phyloP scores from a whole-genome alignment of 2,888 invertebrate genomes.

The Epinotia brunnichana region DNA sequence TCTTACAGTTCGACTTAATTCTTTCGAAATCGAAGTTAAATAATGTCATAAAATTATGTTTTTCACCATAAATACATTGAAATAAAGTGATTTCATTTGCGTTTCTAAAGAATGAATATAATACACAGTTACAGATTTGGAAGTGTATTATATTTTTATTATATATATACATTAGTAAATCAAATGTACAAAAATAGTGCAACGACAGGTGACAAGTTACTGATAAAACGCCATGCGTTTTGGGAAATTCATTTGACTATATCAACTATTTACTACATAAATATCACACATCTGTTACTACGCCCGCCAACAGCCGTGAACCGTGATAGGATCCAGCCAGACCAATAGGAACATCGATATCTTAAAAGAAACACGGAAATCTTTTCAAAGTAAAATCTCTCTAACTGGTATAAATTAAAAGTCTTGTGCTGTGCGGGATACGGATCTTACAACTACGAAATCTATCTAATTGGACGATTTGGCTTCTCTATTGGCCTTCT shows the following conservation, averaged over 20 bases:
- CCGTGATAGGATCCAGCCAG: conserved; percentile 51
- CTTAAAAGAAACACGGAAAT: conserved; percentile 27
- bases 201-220: conserved; percentile 59
- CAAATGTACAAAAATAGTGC: conserved; percentile 61
- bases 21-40: conserved; percentile 13
- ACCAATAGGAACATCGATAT: conserved; percentile 64
- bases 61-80: conserved; percentile 19
- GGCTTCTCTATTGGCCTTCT: conserved; percentile 68
- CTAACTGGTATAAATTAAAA: conserved; percentile 39
- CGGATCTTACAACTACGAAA: conserved; percentile 47
- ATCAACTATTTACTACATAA: conserved; percentile 67
- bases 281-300: conserved; percentile 68
- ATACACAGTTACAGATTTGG: conserved; percentile 59
- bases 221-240: conserved; percentile 67
- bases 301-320: conserved; percentile 39
- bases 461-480: conserved; percentile 57
- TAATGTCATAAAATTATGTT: conserved; percentile 21
- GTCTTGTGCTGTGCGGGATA: conserved; percentile 45
- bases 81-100: conserved; percentile 29
- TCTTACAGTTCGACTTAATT: conserved; percentile 29
- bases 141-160: conserved; percentile 25
- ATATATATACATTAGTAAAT: conserved; percentile 43
- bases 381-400: conserved; percentile 32
- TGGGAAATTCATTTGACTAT: conserved; percentile 67
- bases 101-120: conserved; percentile 47